Evolutionary conservation across 2,888 invertebrate genomes (phyloP).

Genomic region (Sceliomorpha sp.): DNA sequence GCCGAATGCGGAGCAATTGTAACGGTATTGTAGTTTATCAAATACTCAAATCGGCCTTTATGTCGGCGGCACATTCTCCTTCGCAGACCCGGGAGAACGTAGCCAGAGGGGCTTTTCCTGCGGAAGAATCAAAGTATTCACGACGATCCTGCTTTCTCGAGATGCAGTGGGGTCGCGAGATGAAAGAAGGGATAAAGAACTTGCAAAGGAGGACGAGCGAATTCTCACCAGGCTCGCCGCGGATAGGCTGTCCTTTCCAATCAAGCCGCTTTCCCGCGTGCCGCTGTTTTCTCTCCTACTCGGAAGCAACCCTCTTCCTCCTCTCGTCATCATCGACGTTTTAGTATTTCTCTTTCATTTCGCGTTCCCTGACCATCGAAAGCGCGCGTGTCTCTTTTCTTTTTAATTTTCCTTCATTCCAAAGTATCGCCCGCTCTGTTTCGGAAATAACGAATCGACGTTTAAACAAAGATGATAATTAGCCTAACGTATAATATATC

Average conservation of each 20-base stretch:
- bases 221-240: slow-evolving; percentile 31
- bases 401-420: neutral
- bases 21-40: slow-evolving; percentile 12
- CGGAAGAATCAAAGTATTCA: slow-evolving; percentile 45
- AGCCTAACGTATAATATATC: too few relatives aligned
- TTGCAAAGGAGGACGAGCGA: slow-evolving; percentile 23
- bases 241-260: slow-evolving; percentile 25
- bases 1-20: neutral
- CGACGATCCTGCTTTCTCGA: slow-evolving; percentile 25
- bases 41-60: slow-evolving; percentile 3
- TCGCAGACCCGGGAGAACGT: neutral
- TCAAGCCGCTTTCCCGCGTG: slow-evolving; percentile 15
- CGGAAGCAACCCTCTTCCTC: slow-evolving; percentile 10
- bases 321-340: neutral
- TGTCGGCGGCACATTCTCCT: slow-evolving; percentile 2
- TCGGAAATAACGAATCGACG: too few relatives aligned
- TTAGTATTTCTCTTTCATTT: neutral
- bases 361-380: neutral
- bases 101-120: slow-evolving; percentile 32
- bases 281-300: slow-evolving; percentile 18
- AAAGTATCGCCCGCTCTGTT: too few relatives aligned
- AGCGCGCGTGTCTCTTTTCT: neutral
- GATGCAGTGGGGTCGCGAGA: slow-evolving; percentile 12
- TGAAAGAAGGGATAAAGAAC: slow-evolving; percentile 26
- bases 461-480: too few relatives aligned